Evolutionary conservation across 2,888 invertebrate genomes (phyloP), one percentile per base, ranked within the genome.

Genomic region (Scelioninae gen. 2): DNA sequence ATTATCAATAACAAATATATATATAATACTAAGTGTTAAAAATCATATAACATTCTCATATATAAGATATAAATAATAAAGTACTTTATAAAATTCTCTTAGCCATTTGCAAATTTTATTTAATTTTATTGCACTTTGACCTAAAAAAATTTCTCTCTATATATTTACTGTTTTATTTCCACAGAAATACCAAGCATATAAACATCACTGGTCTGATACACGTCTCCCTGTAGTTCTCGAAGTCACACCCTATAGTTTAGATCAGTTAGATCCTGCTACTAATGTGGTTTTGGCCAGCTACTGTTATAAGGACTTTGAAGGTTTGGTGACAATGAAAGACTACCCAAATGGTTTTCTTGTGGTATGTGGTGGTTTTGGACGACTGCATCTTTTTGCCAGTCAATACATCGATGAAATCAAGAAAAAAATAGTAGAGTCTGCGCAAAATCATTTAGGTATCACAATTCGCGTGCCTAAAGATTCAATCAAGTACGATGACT

Each of bases 121-220:
- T n/a, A n/a, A n/a, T n/a, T n/a, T n/a, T n/a, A n/a, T n/a, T n/a
- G n/a, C n/a, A n/a, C n/a, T n/a, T n/a, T n/a, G n/a, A n/a, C n/a
- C n/a, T n/a, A n/a, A n/a, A n/a, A n/a, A n/a, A n/a, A n/a, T n/a
- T n/a, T n/a, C n/a, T n/a, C n/a, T n/a, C n/a, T n/a, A n/a, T n/a
- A n/a, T n/a, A n/a, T n/a, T n/a, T n/a, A n/a, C n/a, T 43, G 22
- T 33, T 22, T 33, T 4, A 43, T 58, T 72, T 37, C 86, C 81
- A 60, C 87, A 95, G 94, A 91, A 91, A 81, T 97, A 93, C 87
- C 93, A 94, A 87, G 96, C 95, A 3, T 95, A 94, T 86, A 98
- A 99, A 87, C 93, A 96, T 83, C 97, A 98, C 82, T 99, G 98
- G 98, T 96, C 97, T 46, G 97, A 97, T 57, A 94, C 93, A 31